Evolutionary conservation across 2,888 invertebrate species (phyloP).

Genomic region (Mesodorylaimus sp.): DNA sequence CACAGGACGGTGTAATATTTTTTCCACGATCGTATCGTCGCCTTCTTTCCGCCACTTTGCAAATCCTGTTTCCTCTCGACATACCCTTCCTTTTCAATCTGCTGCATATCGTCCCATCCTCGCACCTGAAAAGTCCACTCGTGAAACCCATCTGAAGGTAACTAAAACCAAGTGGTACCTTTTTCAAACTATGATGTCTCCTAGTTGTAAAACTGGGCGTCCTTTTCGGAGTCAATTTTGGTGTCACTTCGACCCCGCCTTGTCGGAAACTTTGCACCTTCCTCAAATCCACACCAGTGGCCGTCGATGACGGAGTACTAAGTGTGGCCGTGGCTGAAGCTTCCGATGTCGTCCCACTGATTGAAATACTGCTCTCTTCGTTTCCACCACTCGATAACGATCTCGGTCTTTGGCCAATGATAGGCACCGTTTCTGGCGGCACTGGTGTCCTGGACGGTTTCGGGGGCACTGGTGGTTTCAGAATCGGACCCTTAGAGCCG

Average conservation of each 20-base stretch:
- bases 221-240: conserved; percentile 59
- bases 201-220: conserved; percentile 88
- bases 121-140: conserved; percentile 8
- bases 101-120: conserved; percentile 21
- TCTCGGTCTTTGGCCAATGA: no score
- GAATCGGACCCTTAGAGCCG: conserved; percentile 9
- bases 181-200: conserved; percentile 13
- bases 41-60: conserved; percentile 76
- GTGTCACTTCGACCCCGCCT: conserved; percentile 14
- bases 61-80: conserved; percentile 86
- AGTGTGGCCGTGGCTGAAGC: background rate
- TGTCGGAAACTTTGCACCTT: conserved; percentile 1
- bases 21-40: conserved; percentile 88
- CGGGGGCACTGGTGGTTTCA: background rate
- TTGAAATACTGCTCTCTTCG: no score
- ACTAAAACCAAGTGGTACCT: background rate
- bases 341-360: no score
- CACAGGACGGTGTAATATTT: conserved; percentile 80
- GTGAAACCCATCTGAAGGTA: background rate
- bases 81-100: conserved; percentile 30
- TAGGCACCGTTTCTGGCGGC: background rate
- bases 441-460: background rate
- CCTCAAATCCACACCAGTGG: background rate
- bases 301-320: background rate
- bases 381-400: no score